Base-by-base conservation (phyloP, 2,888 invertebrate genomes). In the Platypus cylindrus region DNA sequence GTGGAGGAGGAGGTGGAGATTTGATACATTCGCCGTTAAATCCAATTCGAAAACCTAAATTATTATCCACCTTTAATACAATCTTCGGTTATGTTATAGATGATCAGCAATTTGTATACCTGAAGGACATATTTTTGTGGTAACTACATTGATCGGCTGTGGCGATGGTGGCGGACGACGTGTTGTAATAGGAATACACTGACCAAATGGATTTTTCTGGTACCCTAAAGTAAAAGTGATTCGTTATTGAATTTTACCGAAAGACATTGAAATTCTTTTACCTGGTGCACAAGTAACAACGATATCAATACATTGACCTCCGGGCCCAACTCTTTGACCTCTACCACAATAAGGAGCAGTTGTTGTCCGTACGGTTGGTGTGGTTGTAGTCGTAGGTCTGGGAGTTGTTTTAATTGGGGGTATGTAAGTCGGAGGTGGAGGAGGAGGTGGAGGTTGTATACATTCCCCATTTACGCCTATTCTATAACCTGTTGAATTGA, bases 221-320 rank as follows among this genome's bases (percentile, higher is more conserved):
- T 30, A 8, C 8, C 27, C 29, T 20, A n/a, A n/a, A n/a, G n/a
- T n/a, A n/a, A n/a, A n/a, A n/a, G n/a, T 20, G 20, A 20, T 20
- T 20, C 9, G 20, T 20, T 20, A 9, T 20, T 5, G 20, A 9
- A 20, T 7, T 20, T 7, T 7, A 20, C 9, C 17, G 17, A 20
- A 3, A 3, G 12, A 17, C 12, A 17, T 31, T 20, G 5, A 13
- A 11, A 17, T 4, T 9, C n/a, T 25, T 5, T 27, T 27, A 27
- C 27, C 32, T 4, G 18, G 33, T 2, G 33, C 13, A 9, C 26
- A 26, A n/a, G 12, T 23, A 20, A 9, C 9, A 7, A 20, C 9
- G 14, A 31, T 20, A 4, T 27, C 27, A 14, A 27, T 27, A 25
- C 45, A 46, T 17, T 31, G 23, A 30, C 46, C 46, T 26, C 38